Evolutionary conservation across 2,888 invertebrate species (phyloP), one percentile per base, ranked within the genome.

Genomic region (Tribolium freemani): DNA sequence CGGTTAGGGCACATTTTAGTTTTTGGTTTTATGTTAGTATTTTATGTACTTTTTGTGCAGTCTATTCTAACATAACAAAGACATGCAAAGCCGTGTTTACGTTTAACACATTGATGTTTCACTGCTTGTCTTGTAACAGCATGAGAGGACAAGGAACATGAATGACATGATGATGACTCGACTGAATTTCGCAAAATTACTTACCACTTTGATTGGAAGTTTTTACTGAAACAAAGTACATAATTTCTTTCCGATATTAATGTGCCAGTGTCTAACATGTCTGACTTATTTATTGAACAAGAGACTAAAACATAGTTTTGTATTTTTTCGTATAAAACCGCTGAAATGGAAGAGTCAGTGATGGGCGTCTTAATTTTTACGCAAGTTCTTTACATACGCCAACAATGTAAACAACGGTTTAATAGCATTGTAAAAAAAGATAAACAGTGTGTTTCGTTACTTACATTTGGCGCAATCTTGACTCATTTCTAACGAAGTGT

Each of bases 41-140:
- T 71, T 72, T 48, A 68, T 73, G 72, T 73, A 78, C 78, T 78
- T 79, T 78, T 77, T 78, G 79, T 79, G 79, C 78, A 79, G 77
- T 78, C 76, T 78, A 76, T 71, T 73, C 67, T 70, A 73, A 61
- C 50, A 70, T 64, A 57, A 71, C 68, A 68, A 53, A 72, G 54
- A 70, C 69, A 76, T 75, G 73, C 75, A 74, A 73, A 71, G 69
- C 50, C 48, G 61, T 68, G 72, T 61, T 66, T 38, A 61, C 61
- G 48, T 70, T 54, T 31, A 6, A 30, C 50, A 63, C 38, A 63
- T 63, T 44, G 50, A 53, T 51, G 2, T 63, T 48, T 30, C 44
- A 30, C 13, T 54, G 66, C 48, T 46, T 48, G 45, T 60, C 21
- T 20, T 20, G 38, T 16, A 16, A 45, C n/a, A 16, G 57, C 16